Base-by-base conservation (phyloP, 2,888 invertebrate species). In the Erebia aethiops region DNA sequence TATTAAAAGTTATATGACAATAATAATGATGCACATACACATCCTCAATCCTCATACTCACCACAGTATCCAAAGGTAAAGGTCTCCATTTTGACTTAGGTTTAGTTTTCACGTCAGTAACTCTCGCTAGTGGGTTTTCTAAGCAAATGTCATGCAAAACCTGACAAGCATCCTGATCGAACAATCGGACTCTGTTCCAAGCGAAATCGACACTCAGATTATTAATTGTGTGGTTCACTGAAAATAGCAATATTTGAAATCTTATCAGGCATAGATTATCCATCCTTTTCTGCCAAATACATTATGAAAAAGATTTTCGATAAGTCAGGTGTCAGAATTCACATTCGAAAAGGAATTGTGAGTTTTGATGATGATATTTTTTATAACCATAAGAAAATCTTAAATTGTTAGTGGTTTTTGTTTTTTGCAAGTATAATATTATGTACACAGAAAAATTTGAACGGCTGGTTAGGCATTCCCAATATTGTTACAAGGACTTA, bases 71-170 rank as follows among this genome's bases (percentile, higher is more conserved):
- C 78, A 99, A 90, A 3, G 99, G 98, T 69, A 96, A 86, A 1
- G 99, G 99, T 75, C 99, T 94, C 98, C 98, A 99, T 89, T 99
- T 99, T 74, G 95, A 97, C 89, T 99, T 99, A 0, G 97, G 97
- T 88, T 98, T 98, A 63, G 96, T 96, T 67, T 95, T 95, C 3
- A 98, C 96, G 77, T 94, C 95, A 69, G 95, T 94, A 0, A 98
- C 97, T 4, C 92, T 96, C 0, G 98, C 98, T 7, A 85, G 88
- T 0, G 96, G 96, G 76, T 95, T 95, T 80, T 98, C 96, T 64
- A 95, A 82, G 80, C 98, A 98, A n/a, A 96, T 94, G 75, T 98
- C 96, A 79, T 97, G 95, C 68, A 98, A 94, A 35, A 97, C 95
- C 82, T 96, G 95, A 81, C 98, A 98, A 0, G 97, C 96, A 63